These are phyloP conservation scores for Andrena haemorrhoa DNA, from an alignment of 2,888 invertebrate species.

Conservation along the genomic window DNA sequence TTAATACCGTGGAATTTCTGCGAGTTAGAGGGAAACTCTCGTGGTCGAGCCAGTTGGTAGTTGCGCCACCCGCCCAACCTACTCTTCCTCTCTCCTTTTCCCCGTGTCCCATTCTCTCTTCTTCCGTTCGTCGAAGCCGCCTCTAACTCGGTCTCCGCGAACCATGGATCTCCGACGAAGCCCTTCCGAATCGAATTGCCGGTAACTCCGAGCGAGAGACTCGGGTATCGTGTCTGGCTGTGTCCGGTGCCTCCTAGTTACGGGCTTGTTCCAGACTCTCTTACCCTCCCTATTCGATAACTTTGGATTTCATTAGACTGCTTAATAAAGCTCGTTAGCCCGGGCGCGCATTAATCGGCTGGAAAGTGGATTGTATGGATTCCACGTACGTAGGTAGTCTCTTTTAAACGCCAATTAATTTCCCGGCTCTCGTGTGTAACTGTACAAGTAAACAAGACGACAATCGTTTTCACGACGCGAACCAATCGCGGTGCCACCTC, in stretches of 20 bases:
- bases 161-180: slow-evolving; percentile 38
- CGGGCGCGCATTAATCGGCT: slow-evolving; percentile 49
- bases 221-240: slow-evolving; percentile 36
- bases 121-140: slow-evolving; percentile 35
- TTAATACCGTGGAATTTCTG: slow-evolving; percentile 76
- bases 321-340: slow-evolving; percentile 57
- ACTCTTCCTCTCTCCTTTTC: slow-evolving; percentile 33
- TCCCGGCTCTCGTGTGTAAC: background rate
- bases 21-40: slow-evolving; percentile 74
- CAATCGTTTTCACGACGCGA: slow-evolving; percentile 14
- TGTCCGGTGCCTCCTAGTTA: slow-evolving; percentile 45
- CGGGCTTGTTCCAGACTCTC: slow-evolving; percentile 21
- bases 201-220: slow-evolving; percentile 34
- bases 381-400: background rate
- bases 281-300: slow-evolving; percentile 37
- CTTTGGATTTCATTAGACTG: slow-evolving; percentile 53
- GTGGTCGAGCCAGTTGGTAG: slow-evolving; percentile 55
- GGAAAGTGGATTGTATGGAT: slow-evolving; percentile 41
- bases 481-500: slow-evolving; percentile 21
- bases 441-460: slow-evolving; percentile 21
- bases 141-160: slow-evolving; percentile 36
- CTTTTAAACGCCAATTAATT: slow-evolving; percentile 23
- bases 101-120: slow-evolving; percentile 12
- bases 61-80: slow-evolving; percentile 30
- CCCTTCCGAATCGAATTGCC: slow-evolving; percentile 51